phyloP scores from a whole-genome alignment of 2,797 vertebrate species.

The Thalassophryne amazonica region DNA sequence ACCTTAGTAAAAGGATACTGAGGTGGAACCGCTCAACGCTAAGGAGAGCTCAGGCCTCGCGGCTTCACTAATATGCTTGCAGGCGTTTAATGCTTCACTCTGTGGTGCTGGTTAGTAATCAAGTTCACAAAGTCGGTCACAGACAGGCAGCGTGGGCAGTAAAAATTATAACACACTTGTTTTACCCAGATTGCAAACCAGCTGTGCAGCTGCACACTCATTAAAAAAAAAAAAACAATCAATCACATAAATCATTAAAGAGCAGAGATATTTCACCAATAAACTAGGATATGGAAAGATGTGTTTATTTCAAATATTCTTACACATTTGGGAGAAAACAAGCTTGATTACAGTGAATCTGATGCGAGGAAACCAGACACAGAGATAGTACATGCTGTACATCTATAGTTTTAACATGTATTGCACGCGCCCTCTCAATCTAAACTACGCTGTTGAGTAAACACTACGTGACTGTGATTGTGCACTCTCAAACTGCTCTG shows the following conservation, averaged over 20 bases:
- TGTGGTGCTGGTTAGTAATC: too few species aligned
- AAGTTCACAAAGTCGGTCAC: too few species aligned
- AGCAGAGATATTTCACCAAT: background rate
- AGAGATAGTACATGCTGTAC: slow-evolving; percentile 64
- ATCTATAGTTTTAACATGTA: slow-evolving; percentile 42
- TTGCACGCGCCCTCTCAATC: slow-evolving; percentile 55
- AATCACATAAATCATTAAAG: background rate
- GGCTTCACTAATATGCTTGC: too few species aligned
- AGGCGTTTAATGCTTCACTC: too few species aligned
- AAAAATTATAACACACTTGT: too few species aligned
- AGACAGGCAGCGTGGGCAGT: too few species aligned
- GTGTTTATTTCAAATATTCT: slow-evolving; percentile 75
- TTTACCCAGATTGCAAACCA: background rate
- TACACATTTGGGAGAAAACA: slow-evolving; percentile 56
- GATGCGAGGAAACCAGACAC: slow-evolving; percentile 50
- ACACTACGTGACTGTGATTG: slow-evolving; percentile 31
- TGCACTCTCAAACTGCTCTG: slow-evolving; percentile 6
- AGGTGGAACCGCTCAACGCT: too few species aligned
- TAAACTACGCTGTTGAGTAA: slow-evolving; percentile 40
- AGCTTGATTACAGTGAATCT: slow-evolving; percentile 35
- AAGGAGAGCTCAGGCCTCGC: too few species aligned
- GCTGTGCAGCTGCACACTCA: background rate
- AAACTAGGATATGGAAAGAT: slow-evolving; percentile 58
- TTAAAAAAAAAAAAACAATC: background rate
- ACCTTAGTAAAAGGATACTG: too few species aligned